These are phyloP conservation scores for Pseudochromis fuscus DNA, from an alignment of 2,797 vertebrate genomes.

Conservation along the genomic window DNA sequence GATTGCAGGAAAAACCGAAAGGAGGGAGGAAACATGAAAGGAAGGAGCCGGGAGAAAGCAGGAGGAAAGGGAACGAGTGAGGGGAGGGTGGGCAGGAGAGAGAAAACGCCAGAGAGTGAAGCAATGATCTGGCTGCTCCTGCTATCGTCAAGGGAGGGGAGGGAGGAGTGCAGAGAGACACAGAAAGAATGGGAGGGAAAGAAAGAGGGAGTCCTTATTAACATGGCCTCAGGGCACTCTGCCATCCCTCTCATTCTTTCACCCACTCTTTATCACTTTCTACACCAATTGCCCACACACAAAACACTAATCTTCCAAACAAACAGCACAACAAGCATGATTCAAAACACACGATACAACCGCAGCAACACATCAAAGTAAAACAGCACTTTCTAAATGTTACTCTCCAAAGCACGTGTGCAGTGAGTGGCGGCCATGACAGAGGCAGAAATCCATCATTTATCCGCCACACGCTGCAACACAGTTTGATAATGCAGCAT, in stretches of 20 bases:
- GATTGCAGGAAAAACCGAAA: conserved; percentile 50
- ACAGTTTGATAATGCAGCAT: conserved; percentile 21
- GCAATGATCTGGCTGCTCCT: conserved; percentile 73
- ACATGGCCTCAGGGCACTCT: conserved; percentile 59
- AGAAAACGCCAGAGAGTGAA: conserved; percentile 63
- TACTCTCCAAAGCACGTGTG: not conserved
- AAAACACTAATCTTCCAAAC: conserved; percentile 43
- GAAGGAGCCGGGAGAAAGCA: conserved; percentile 49
- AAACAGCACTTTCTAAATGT: not conserved
- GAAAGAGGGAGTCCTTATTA: conserved; percentile 55
- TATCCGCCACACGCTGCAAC: conserved; percentile 2
- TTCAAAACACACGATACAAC: conserved; percentile 31
- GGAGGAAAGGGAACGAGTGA: conserved; percentile 37
- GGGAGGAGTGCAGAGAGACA: conserved; percentile 55
- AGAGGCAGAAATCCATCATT: conserved; percentile 5
- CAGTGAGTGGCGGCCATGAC: not conserved
- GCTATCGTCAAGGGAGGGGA: conserved; percentile 62
- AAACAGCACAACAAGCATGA: conserved; percentile 21
- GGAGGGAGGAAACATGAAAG: conserved; percentile 66
- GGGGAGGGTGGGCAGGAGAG: conserved; percentile 49
- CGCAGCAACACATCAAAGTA: conserved; percentile 7
- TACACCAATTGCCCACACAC: conserved; percentile 59
- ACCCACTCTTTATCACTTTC: conserved; percentile 60
- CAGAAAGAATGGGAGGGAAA: conserved; percentile 39
- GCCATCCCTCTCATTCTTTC: conserved; percentile 66